Evolutionary conservation across 2,888 invertebrate genomes (phyloP), one percentile per base, ranked within the genome.

Genomic region (Amiota communis): DNA sequence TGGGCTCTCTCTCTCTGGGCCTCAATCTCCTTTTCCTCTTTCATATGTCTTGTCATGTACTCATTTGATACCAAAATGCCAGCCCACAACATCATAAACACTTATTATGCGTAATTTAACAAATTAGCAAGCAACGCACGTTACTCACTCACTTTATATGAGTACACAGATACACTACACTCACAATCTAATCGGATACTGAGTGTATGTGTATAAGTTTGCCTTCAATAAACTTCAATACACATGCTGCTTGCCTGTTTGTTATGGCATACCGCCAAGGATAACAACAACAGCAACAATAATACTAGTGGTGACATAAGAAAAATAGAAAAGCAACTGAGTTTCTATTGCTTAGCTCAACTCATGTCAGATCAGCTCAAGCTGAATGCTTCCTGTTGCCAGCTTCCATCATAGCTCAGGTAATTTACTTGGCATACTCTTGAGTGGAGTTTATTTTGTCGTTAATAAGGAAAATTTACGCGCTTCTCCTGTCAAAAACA

Each of bases 401-500:
- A 20, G 36, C n/a, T 17, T 15, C 59, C 20, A 9, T 20, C 11
- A 15, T 3, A 12, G 1, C 20, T 9, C 67, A 53, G 67, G 67
- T 53, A 68, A 53, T 68, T 68, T 68, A 68, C 17, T 49, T 72
- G 57, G 72, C 65, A 72, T 51, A 51, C 13, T 13, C 49, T 8
- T 20, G 53, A 15, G 53, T 49, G 12, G 10, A 75, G 77, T 53
- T 68, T 63, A 73, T 72, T 72, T 74, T 76, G 76, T 75, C 78
- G 80, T 74, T 76, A 80, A 74, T 72, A 74, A 73, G 65, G 71
- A 76, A 17, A 48, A 53, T 23, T 23, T 68, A 46, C 49, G 15
- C 8, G 17, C 10, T 8, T 15, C 48, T 17, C 49, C 20, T 65
- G 65, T 48, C 59, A 78, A 75, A 57, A 72, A 69, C 78, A 61